Conservation (phyloP, 1,140 invertebrate species). For the Pachyrhynchus sulphureomaculatus region DNA sequence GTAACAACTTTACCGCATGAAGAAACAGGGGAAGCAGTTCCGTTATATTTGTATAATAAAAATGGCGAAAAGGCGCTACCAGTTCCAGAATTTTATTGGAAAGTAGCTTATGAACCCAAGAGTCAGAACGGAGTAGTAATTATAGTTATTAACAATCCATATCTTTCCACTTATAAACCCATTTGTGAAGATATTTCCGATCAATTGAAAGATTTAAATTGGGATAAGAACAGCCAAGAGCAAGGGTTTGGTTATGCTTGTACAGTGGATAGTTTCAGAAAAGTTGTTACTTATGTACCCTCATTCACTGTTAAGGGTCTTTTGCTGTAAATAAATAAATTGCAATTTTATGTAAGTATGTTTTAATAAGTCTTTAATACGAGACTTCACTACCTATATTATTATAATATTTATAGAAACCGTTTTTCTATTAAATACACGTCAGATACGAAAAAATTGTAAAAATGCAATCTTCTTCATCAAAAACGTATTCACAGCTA, state of each 20-base stretch:
- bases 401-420: no score
- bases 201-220: conserved; percentile 56
- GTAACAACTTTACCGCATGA: no score
- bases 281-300: not conserved
- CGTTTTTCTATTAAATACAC: no score
- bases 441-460: no score
- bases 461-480: no score
- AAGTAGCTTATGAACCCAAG: no score
- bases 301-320: not conserved
- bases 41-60: conserved; percentile 52
- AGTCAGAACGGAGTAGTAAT: conserved; percentile 58
- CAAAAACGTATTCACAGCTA: no score
- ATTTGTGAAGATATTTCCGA: conserved; percentile 60
- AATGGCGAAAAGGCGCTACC: conserved; percentile 52
- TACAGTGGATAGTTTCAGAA: no score
- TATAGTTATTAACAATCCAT: conserved; percentile 66
- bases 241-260: conserved; percentile 14
- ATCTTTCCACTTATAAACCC: conserved; percentile 52
- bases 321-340: not conserved
- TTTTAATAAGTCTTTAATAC: no score
- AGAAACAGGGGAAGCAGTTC: conserved; percentile 45
- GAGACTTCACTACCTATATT: no score
- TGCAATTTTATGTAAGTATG: no score
- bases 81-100: conserved; percentile 62
- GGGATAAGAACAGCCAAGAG: conserved; percentile 43